Evolutionary conservation across 30 jellyfish, hydroid and myxozoan species (phyloP).

Genomic region (Nemopilema nomurai): DNA sequence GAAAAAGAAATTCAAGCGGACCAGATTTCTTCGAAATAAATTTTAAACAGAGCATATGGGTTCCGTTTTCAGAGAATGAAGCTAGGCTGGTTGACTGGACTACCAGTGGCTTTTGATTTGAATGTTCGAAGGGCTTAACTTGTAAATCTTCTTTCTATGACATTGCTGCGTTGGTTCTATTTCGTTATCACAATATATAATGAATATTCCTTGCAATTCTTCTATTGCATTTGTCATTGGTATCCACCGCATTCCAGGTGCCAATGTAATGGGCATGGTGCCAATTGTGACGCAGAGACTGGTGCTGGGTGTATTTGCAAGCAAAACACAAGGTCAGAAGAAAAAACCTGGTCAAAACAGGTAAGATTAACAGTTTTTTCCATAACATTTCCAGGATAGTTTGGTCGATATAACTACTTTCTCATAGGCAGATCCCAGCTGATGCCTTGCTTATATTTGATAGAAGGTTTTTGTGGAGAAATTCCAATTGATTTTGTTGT

Average conservation of each 20-base stretch:
- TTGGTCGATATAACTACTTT: too few relatives aligned
- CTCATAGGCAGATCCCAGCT: too few relatives aligned
- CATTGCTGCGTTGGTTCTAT: not conserved
- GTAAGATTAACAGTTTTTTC: slow-evolving; percentile 47
- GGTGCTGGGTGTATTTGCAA: slow-evolving; percentile 83
- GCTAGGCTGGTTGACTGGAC: too few relatives aligned
- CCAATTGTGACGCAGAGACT: slow-evolving; percentile 61
- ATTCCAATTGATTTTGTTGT: too few relatives aligned
- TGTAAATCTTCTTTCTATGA: not conserved
- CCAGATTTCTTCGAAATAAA: too few relatives aligned
- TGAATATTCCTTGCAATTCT: not conserved
- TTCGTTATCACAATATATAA: not conserved
- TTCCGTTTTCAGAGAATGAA: too few relatives aligned
- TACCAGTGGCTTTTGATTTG: too few relatives aligned
- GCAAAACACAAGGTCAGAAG: slow-evolving; percentile 79
- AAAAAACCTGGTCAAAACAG: slow-evolving; percentile 79
- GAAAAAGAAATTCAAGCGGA: too few relatives aligned
- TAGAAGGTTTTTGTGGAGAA: too few relatives aligned
- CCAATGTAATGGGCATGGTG: slow-evolving; percentile 85
- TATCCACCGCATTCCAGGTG: slow-evolving; percentile 55
- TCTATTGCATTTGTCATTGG: not conserved
- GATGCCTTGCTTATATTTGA: too few relatives aligned
- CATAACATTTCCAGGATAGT: too few relatives aligned
- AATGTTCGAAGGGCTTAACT: not conserved
- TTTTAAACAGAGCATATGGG: too few relatives aligned